Evolutionary conservation across 2,797 vertebrate species (phyloP).

Genomic region (Tolypeutes matacus): DNA sequence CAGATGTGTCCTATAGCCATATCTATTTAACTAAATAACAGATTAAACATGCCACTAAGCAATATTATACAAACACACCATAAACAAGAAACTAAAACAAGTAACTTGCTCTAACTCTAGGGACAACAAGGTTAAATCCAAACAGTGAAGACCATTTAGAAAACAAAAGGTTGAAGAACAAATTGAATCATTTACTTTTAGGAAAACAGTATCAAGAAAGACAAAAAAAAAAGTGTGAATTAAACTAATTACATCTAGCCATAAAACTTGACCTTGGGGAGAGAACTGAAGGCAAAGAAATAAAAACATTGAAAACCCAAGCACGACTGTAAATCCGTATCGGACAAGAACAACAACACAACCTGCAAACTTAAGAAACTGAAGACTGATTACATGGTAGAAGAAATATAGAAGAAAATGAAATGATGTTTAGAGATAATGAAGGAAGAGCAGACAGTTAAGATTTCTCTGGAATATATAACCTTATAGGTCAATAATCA

Average conservation of each 20-base stretch:
- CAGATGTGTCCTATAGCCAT: background rate
- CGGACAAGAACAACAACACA: slow-evolving; percentile 22
- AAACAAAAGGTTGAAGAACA: slow-evolving; percentile 64
- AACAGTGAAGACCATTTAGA: slow-evolving; percentile 38
- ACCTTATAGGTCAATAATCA: slow-evolving; percentile 43
- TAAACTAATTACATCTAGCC: slow-evolving; percentile 43
- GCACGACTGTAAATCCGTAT: slow-evolving; percentile 41
- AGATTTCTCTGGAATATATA: slow-evolving; percentile 54
- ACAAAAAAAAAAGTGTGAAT: background rate
- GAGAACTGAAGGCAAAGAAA: slow-evolving; percentile 57
- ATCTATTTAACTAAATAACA: slow-evolving; percentile 52
- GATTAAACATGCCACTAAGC: slow-evolving; percentile 18
- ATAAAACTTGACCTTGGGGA: slow-evolving; percentile 52
- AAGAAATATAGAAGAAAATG: slow-evolving; percentile 43
- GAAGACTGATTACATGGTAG: background rate
- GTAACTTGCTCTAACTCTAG: slow-evolving; percentile 36
- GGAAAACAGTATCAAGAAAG: slow-evolving; percentile 60
- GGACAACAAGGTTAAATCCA: background rate
- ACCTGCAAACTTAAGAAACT: slow-evolving; percentile 30
- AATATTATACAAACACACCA: slow-evolving; percentile 39
- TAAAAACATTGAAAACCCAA: slow-evolving; percentile 57
- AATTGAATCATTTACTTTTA: slow-evolving; percentile 53
- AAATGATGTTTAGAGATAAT: slow-evolving; percentile 52
- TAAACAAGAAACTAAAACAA: slow-evolving; percentile 40
- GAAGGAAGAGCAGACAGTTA: slow-evolving; percentile 17